A percentile compares a stretch with the other conserved stretches of the same genome.
Conservation (phyloP, 2,888 invertebrate genomes). For the Argynnis bischoffii region DNA sequence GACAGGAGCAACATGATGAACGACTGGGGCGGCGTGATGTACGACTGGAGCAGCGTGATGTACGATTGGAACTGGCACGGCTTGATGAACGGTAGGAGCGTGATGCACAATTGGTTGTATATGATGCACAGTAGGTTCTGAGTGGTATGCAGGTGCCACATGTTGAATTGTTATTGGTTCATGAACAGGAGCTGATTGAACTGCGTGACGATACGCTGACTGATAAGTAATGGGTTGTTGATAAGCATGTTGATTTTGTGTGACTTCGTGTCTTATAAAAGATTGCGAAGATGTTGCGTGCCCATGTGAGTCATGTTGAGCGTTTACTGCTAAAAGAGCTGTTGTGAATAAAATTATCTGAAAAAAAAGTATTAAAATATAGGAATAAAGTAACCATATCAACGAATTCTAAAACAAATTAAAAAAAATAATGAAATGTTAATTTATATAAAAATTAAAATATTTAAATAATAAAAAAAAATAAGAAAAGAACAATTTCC, state of each 20-base stretch:
- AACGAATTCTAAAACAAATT: neutral
- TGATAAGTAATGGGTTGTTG: conserved; percentile 24
- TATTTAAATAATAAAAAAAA: neutral
- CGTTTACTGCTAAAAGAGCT: conserved; percentile 44
- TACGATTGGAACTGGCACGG: neutral
- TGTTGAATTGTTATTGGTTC: conserved; percentile 20
- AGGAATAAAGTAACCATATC: neutral
- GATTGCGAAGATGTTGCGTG: conserved; percentile 44
- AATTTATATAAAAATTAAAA: neutral
- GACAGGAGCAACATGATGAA: conserved; percentile 28
- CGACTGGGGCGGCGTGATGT: conserved; percentile 47
- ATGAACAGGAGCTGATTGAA: conserved; percentile 21
- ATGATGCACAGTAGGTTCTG: conserved; percentile 32
- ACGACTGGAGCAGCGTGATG: conserved; percentile 28
- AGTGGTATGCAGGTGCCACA: conserved; percentile 28
- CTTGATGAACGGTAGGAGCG: too few relatives aligned
- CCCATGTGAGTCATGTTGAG: conserved; percentile 43
- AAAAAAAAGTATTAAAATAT: conserved; percentile 5
- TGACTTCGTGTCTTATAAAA: conserved; percentile 38
- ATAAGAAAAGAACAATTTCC: neutral
- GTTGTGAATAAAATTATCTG: conserved; percentile 38
- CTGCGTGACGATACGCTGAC: conserved; percentile 21
- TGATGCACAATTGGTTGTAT: conserved; percentile 9
- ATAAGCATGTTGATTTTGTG: conserved; percentile 34
- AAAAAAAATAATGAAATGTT: neutral